A percentile compares a stretch with the other conserved stretches of the same genome.
These are phyloP conservation scores for Scolopax mira DNA, from an alignment of 2,113 vertebrate genomes.

Conservation along the genomic window DNA sequence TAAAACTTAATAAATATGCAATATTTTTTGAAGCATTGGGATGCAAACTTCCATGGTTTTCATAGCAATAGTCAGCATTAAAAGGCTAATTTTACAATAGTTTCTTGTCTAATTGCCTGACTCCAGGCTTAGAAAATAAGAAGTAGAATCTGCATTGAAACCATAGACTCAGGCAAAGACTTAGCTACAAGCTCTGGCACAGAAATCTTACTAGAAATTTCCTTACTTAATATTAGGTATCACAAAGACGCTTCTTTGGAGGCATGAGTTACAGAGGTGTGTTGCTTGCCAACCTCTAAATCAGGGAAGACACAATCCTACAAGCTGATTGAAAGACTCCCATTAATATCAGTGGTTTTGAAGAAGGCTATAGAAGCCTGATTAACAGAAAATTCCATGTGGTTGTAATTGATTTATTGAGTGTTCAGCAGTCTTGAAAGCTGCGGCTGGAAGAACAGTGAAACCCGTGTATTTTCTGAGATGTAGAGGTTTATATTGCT, in stretches of 20 bases:
- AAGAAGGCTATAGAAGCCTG: background rate
- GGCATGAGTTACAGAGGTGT: background rate
- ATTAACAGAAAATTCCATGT: background rate
- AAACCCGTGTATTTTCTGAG: background rate
- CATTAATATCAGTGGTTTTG: background rate
- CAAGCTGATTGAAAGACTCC: background rate
- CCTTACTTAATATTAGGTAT: background rate
- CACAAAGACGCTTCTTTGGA: background rate
- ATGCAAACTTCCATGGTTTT: background rate
- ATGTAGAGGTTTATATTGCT: background rate
- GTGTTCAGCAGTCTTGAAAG: background rate
- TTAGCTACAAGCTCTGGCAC: background rate
- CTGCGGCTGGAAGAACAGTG: background rate
- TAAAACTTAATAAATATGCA: background rate
- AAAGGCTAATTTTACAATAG: background rate
- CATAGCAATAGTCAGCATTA: background rate
- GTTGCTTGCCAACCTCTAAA: background rate
- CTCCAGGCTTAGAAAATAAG: background rate
- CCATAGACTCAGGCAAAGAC: background rate
- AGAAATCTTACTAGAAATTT: background rate
- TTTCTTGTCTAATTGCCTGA: background rate
- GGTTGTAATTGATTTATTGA: background rate
- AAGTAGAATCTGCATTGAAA: background rate
- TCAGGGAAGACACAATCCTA: background rate
- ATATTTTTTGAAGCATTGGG: background rate